Conservation (phyloP, 30 jellyfish, hydroid and myxozoan species). For the Morbakka virulenta region DNA sequence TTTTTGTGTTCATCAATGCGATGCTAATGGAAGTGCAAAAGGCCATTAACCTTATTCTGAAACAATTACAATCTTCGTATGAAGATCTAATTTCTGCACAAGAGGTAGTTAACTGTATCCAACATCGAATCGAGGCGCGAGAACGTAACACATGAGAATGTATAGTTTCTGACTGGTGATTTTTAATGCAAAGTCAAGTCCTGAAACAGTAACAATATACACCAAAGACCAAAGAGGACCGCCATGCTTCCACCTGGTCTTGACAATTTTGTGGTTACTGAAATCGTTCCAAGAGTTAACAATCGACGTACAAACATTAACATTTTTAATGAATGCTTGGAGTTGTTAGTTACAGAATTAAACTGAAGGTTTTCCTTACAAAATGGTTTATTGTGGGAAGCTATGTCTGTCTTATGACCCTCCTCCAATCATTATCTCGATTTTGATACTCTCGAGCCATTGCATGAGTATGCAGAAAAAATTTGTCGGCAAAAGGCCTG, state of each 20-base stretch:
- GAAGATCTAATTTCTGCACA: background rate
- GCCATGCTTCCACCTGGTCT: too few relatives aligned
- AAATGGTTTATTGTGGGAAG: background rate
- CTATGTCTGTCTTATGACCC: background rate
- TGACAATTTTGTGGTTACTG: too few relatives aligned
- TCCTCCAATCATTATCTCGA: background rate
- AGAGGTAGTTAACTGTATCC: background rate
- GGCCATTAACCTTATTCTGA: conserved; percentile 2
- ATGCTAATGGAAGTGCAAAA: conserved; percentile 20
- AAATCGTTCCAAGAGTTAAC: background rate
- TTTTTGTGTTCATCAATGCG: background rate
- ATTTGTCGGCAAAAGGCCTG: background rate
- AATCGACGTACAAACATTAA: background rate
- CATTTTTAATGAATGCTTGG: background rate
- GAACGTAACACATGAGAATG: background rate
- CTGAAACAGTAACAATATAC: background rate
- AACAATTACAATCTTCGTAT: conserved; percentile 15
- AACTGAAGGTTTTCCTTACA: background rate
- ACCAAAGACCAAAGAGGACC: conserved; percentile 1
- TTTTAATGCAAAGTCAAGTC: too few relatives aligned
- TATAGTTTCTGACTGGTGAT: background rate
- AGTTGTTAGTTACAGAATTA: background rate
- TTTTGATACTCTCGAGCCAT: background rate
- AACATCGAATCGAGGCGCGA: conserved; percentile 5
- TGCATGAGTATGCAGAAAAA: background rate